Evolutionary conservation across 2,888 invertebrate species (phyloP), one percentile per base, ranked within the genome.

Genomic region (Sarcophaga caerulescens): DNA sequence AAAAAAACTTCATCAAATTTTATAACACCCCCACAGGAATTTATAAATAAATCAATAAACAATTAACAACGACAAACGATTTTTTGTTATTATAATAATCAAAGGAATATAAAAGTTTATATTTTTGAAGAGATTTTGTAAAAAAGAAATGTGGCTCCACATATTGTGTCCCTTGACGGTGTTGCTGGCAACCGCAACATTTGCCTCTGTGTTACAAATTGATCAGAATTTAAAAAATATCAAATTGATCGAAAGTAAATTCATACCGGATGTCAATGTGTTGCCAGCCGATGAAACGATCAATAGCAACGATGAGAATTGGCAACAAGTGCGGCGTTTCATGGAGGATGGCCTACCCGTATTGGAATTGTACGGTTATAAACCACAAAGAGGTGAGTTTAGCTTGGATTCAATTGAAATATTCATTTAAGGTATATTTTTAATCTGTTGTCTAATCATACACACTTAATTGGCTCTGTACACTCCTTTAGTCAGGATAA

Each of bases 311-410:
- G 92, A 92, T 81, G 93, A 92, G 59, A 92, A 92, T 85, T 92
- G 91, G 92, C 92, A 92, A 85, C 92, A 92, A 60, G 90, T 92
- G 81, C 89, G 90, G 74, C 92, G 90, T 77, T 93, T 92, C 87
- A 89, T 92, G 89, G 92, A 93, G 81, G 92, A 93, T 85, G 93
- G 93, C 52, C 90, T 93, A 87, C 92, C 93, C 8, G 91, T 93
- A 74, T 89, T 93, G 87, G 93, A 93, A 78, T 88, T 92, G 23
- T 92, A 93, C 84, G 93, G 93, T 88, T 93, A 92, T 85, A 92
- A 91, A 85, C 88, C 90, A 19, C 92, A 89, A 84, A 90, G 90
- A 89, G 93, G 93, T 93, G 82, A 92, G 91, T 89, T 78, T 35
- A 35, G 57, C n/a, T 52, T n/a, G 4, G 6, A 60, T n/a, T 35